Conservation (phyloP, 2,797 vertebrate species). For the Anas bahamensis region DNA sequence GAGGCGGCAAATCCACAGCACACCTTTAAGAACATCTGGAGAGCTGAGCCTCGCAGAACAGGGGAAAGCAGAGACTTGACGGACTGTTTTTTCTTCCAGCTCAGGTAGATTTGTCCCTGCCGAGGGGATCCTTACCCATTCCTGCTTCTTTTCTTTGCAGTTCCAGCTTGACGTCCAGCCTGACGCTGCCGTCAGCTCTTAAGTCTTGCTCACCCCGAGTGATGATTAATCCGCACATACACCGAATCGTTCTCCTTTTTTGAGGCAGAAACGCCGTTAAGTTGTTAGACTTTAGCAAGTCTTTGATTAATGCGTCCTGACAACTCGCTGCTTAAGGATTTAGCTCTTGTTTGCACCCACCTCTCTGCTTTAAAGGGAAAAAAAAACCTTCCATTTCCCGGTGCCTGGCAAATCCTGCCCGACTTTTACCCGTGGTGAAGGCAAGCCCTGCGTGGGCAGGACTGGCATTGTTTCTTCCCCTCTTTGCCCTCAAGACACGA, state of each 20-base stretch:
- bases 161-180: too few relatives aligned
- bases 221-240: neutral
- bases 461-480: neutral
- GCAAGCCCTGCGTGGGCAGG: neutral
- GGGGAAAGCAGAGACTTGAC: neutral
- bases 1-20: neutral
- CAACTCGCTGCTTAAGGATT: neutral
- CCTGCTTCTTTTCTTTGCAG: neutral
- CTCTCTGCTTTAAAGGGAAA: neutral
- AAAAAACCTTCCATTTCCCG: neutral
- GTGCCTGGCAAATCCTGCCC: neutral
- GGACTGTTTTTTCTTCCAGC: accelerated
- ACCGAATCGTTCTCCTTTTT: accelerated
- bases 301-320: neutral
- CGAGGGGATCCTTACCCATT: neutral
- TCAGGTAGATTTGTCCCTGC: accelerated
- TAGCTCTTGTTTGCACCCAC: neutral
- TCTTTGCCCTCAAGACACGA: neutral
- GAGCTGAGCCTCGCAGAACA: neutral
- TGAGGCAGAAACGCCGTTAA: neutral
- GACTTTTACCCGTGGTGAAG: neutral
- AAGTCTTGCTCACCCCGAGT: neutral
- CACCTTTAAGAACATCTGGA: accelerated
- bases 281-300: neutral
- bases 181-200: neutral